Base-by-base conservation (phyloP, 1,140 invertebrate genomes). In the Sinonovacula constricta region DNA sequence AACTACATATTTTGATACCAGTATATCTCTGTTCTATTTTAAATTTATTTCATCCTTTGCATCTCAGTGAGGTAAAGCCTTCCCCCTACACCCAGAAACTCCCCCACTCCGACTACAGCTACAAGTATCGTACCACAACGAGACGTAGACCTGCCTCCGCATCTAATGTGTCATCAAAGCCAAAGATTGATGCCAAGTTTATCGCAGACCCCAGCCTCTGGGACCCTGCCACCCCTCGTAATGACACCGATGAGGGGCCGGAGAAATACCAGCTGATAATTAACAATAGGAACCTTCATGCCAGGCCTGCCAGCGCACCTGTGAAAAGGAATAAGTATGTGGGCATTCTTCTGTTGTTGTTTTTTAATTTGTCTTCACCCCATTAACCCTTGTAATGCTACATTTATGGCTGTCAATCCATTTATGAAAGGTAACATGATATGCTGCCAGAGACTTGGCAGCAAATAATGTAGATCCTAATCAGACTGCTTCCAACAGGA, bases 151-250 rank as follows among this genome's bases (percentile, higher is more conserved):
- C 86, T 30, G 60, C 80, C 12, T 87, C 87, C n/a, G 86, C 88
- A 4, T 60, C 75, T 31, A n/a, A 70, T 31, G 22, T 81, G 59
- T 31, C 67, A 28, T 67, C 62, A 68, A 89, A 88, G 81, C 90
- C 88, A 14, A 91, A 88, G 71, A 90, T 91, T 70, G 89, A 91
- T 81, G 79, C 87, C 28, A 91, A 90, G 68, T 91, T 89, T 65
- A 91, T 90, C 30, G 88, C 87, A 34, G 87, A 89, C 59, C 82
- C 85, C 3, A 85, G 53, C 51, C 28, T 89, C 51, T 89, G 89
- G 88, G 90, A 91, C 59, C 88, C 88, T 10, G 86, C 86, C 1
- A 88, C 88, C 10, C 90, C 89, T 22, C 67, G 87, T n/a, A 57
- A 80, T 3, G 66, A 75, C 14, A 36, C 49, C 30, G 49, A 71